phyloP scores from a whole-genome alignment of 2,888 invertebrate genomes.

The Flabesymbios commensalis region DNA sequence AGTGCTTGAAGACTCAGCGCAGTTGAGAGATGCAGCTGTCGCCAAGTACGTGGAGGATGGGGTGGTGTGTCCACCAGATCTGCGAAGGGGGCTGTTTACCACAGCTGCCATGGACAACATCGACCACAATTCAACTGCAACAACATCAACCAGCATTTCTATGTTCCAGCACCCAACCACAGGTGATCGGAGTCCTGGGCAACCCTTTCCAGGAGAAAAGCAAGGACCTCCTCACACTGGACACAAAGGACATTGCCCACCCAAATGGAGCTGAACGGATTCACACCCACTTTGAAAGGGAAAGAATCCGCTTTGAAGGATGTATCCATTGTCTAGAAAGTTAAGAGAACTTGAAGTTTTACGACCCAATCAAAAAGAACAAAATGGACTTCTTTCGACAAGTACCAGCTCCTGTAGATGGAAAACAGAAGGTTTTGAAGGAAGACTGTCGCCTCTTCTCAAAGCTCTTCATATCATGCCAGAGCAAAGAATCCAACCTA shows the following conservation, averaged over 20 bases:
- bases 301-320: background rate
- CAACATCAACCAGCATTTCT: conserved; percentile 30
- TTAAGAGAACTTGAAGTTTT: conserved; percentile 16
- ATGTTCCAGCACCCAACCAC: conserved; percentile 30
- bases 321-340: conserved; percentile 4
- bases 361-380: background rate
- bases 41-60: conserved; percentile 20
- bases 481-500: conserved; percentile 24
- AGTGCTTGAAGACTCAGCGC: conserved; percentile 35
- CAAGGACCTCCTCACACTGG: conserved; percentile 27
- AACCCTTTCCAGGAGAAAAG: conserved; percentile 28
- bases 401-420: background rate
- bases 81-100: conserved; percentile 33
- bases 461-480: conserved; percentile 30
- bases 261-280: conserved; percentile 22
- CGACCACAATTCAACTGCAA: conserved; percentile 34
- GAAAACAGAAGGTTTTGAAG: conserved; percentile 16
- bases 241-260: conserved; percentile 29
- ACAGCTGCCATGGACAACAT: conserved; percentile 37
- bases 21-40: conserved; percentile 23
- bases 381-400: background rate
- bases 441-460: conserved; percentile 25
- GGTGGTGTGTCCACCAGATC: conserved; percentile 18
- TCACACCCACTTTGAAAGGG: conserved; percentile 23
- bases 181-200: conserved; percentile 20